Evolutionary conservation across 2,888 invertebrate species (phyloP).

Genomic region (Apamea monoglypha): DNA sequence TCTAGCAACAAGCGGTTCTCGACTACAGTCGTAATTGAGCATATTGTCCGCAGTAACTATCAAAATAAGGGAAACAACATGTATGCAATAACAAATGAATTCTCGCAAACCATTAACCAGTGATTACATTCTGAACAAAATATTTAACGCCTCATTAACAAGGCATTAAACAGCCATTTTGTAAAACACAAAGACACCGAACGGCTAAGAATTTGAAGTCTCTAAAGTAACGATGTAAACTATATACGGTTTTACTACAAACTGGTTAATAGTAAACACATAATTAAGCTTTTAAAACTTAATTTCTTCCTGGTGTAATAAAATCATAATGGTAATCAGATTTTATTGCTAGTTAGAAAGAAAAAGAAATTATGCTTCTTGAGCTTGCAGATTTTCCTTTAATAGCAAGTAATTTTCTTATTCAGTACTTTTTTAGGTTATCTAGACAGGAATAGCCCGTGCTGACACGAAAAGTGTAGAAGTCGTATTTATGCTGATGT

Average conservation of each 20-base stretch:
- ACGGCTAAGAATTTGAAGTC: slow-evolving; percentile 29
- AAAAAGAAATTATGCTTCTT: slow-evolving; percentile 1
- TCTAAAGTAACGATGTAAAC: slow-evolving; percentile 21
- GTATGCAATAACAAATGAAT: slow-evolving; percentile 58
- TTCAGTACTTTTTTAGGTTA: neutral
- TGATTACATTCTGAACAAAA: slow-evolving; percentile 51
- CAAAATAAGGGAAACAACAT: slow-evolving; percentile 51
- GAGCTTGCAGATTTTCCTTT: neutral
- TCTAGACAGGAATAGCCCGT: neutral
- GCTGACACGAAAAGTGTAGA: neutral
- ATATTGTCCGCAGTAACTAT: slow-evolving; percentile 34
- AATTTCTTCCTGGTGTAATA: slow-evolving; percentile 52
- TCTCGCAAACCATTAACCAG: slow-evolving; percentile 41
- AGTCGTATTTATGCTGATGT: neutral
- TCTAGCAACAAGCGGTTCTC: neutral
- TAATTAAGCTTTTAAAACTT: slow-evolving; percentile 35
- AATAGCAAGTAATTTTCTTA: neutral
- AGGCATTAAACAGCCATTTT: slow-evolving; percentile 45
- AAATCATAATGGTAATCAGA: slow-evolving; percentile 37
- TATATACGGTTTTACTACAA: slow-evolving; percentile 40
- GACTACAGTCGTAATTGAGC: slow-evolving; percentile 14
- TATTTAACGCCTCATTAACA: slow-evolving; percentile 55
- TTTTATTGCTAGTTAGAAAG: slow-evolving; percentile 15
- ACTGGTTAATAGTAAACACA: slow-evolving; percentile 51
- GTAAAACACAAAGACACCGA: slow-evolving; percentile 59